A percentile compares a stretch with the other conserved stretches of the same genome.
phyloP scores from a whole-genome alignment of 2,888 invertebrate species.

The Drosophila neonasuta region DNA sequence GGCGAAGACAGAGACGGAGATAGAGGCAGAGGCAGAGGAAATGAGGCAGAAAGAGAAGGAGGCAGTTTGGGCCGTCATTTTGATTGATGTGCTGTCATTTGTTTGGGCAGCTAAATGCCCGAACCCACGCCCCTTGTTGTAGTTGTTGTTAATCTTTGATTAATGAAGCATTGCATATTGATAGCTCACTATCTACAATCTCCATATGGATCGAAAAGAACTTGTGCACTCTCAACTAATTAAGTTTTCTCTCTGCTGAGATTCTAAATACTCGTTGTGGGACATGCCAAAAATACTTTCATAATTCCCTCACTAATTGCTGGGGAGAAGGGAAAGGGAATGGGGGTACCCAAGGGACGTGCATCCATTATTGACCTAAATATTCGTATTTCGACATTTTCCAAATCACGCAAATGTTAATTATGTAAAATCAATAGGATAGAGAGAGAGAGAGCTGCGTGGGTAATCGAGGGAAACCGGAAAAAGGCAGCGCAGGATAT shows the following conservation, averaged over 20 bases:
- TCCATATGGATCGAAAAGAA: not conserved
- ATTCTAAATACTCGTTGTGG: not conserved
- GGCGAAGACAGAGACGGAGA: not conserved
- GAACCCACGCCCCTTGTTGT: not conserved
- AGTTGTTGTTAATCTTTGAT: slow-evolving; percentile 44
- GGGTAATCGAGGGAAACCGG: not conserved
- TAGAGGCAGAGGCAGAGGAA: not conserved
- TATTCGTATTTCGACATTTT: slow-evolving; percentile 31
- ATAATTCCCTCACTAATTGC: slow-evolving; percentile 11
- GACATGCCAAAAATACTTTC: slow-evolving; percentile 2
- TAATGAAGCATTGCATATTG: slow-evolving; percentile 45
- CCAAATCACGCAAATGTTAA: slow-evolving; percentile 51
- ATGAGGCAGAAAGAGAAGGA: not conserved
- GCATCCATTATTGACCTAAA: slow-evolving; percentile 29
- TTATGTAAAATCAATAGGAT: slow-evolving; percentile 69
- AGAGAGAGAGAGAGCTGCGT: not conserved
- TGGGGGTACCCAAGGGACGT: not conserved
- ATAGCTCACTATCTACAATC: slow-evolving; percentile 8
- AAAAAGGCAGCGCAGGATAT: slow-evolving; percentile 15
- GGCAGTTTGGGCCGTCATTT: slow-evolving; percentile 37
- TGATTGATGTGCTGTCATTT: slow-evolving; percentile 66
- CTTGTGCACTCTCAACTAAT: not conserved
- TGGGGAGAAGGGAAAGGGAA: not conserved
- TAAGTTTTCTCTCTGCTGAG: not conserved
- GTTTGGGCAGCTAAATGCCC: slow-evolving; percentile 41